Base-by-base conservation (phyloP, 2,888 invertebrate genomes). In the Sarcophaga caerulescens region DNA sequence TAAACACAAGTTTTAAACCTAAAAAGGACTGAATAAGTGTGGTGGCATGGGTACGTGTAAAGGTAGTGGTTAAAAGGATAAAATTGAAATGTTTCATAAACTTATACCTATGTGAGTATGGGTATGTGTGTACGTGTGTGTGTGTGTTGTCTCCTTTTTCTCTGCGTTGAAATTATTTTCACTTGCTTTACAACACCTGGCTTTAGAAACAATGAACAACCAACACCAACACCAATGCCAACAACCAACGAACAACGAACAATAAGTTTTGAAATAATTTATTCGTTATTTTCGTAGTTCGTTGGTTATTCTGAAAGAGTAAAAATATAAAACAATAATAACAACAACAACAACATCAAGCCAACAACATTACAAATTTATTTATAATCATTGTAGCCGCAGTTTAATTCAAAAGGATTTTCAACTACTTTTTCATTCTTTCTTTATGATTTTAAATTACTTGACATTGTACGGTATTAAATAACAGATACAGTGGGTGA, bases 151-250 rank as follows among this genome's bases (percentile, higher is more conserved):
- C 17, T 52, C 14, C 17, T 14, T 52, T 52, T 52, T 52, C 17
- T 52, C 4, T 14, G 5, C 17, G 14, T 8, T 65, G 17, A 76
- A 80, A 75, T 75, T 84, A 84, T 76, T 80, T 84, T 80, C 60
- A 69, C 70, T 84, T 79, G 79, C 75, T 80, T 35, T 75, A 60
- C 60, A 70, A 70, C 65, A 75, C 70, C 75, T 75, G 79, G 70
- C 75, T 84, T 75, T 60, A 69, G 68, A 71, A 76, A 35, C 35
- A 35, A 35, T 14, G 14, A 14, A 52, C 12, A 52, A 52, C 14
- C 17, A 52, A 52, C 52, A 52, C 14, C 52, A 52, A 52, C 14
- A 52, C 14, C 52, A 52, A 52, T 3, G 5, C 4, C 17, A 52
- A 52, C 14, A 17, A 14, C 17, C 17, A 47, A 47, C 14, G 14